Evolutionary conservation across 2,888 invertebrate genomes (phyloP).

Genomic region (Pterobdella sp.): DNA sequence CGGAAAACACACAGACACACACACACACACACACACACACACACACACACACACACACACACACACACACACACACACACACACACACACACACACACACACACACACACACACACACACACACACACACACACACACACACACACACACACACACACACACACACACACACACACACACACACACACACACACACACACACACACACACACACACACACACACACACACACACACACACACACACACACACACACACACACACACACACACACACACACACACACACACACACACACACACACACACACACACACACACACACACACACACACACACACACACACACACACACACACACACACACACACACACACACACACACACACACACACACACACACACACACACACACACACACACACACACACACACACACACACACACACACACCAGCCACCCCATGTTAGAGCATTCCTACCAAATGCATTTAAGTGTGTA

Average conservation of each 20-base stretch:
- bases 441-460: background rate
- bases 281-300: slow-evolving; percentile 14
- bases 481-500: background rate
- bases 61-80: slow-evolving; percentile 14
- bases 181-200: background rate
- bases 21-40: slow-evolving; percentile 14
- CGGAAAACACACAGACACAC: too few species aligned
- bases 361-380: slow-evolving; percentile 14
- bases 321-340: slow-evolving; percentile 14
- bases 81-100: slow-evolving; percentile 14
- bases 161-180: slow-evolving; percentile 7
- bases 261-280: slow-evolving; percentile 14
- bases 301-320: slow-evolving; percentile 14
- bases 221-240: background rate
- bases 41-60: slow-evolving; percentile 14
- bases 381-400: slow-evolving; percentile 14
- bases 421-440: slow-evolving; percentile 14
- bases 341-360: slow-evolving; percentile 14
- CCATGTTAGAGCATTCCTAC: background rate
- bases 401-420: slow-evolving; percentile 14
- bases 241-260: slow-evolving; percentile 14
- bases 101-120: slow-evolving; percentile 14
- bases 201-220: slow-evolving; percentile 8
- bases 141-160: slow-evolving; percentile 14
- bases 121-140: slow-evolving; percentile 14